Base-by-base conservation (phyloP, 2,113 vertebrate species). In the Dasyurus viverrinus region DNA sequence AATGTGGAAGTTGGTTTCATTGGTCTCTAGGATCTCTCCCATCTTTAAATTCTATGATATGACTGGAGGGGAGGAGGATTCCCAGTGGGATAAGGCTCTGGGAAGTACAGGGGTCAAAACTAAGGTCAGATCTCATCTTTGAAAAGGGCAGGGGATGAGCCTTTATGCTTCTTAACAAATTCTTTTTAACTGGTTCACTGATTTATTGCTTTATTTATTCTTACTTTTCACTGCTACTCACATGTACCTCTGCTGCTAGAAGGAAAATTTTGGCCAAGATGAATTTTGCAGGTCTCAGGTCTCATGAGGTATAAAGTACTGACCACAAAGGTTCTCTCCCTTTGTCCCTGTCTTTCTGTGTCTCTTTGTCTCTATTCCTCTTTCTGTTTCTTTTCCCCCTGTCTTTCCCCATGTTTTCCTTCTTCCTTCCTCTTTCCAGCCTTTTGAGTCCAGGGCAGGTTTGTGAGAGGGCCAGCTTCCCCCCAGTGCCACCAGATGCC, bases 401-500 rank as follows among this genome's bases (percentile, higher is more conserved):
- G 12, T 68, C 60, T n/a, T 14, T 68, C 60, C 60, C 16, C 36
- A n/a, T 76, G n/a, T 76, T n/a, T n/a, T 76, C 8, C 60, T 12
- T 76, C 60, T 76, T n/a, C 60, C 60, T n/a, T 76, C 14, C 60
- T n/a, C 60, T 76, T 76, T 76, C 36, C 36, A 76, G 12, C 36
- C 36, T n/a, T n/a, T 76, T 76, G 47, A 26, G 89, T 90, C 89
- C 89, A 90, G 89, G 47, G 89, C 89, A 48, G 42, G 47, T 90
- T 90, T 90, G 22, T 90, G 42, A 46, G 47, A 50, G 23, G 42
- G 42, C 42, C 42, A 90, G 26, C 46, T 27, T 90, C 36, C 89
- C 47, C 46, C 96, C 93, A 94, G 95, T 97, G 94, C 92, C 97
- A 98, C 95, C 98, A 98, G 97, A 97, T 97, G 97, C 97, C 98